Evolutionary conservation across 2,888 invertebrate species (phyloP).

Genomic region (Podabrus alpinus): DNA sequence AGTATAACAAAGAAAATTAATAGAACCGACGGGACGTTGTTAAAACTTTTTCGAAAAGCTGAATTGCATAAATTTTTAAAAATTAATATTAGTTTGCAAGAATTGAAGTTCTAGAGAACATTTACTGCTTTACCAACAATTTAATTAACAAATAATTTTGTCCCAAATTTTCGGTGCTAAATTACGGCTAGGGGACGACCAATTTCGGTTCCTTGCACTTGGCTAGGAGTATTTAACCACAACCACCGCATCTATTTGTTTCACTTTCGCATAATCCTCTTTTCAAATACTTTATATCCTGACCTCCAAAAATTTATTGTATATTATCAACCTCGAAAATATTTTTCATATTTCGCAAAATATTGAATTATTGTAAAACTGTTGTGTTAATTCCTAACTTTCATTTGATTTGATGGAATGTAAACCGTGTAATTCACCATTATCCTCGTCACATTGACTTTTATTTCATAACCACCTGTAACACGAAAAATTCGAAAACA

Average conservation of each 20-base stretch:
- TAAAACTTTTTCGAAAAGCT: constrained; percentile 11
- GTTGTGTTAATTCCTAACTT: neutral
- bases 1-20: constrained; percentile 19
- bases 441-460: neutral
- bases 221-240: neutral
- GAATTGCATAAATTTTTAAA: neutral
- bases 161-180: neutral
- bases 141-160: neutral
- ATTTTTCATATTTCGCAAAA: neutral
- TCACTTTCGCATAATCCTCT: neutral
- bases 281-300: neutral
- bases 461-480: neutral
- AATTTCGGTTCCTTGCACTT: neutral
- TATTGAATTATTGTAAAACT: neutral
- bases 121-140: neutral
- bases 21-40: constrained; percentile 2
- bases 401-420: neutral
- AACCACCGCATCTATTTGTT: neutral
- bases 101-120: neutral
- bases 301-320: neutral
- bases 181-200: neutral
- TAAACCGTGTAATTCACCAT: neutral
- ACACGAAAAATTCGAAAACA: neutral
- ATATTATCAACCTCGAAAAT: neutral
- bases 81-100: neutral